Base-by-base conservation (phyloP, 2,113 vertebrate species). In the Caloenas nicobarica region DNA sequence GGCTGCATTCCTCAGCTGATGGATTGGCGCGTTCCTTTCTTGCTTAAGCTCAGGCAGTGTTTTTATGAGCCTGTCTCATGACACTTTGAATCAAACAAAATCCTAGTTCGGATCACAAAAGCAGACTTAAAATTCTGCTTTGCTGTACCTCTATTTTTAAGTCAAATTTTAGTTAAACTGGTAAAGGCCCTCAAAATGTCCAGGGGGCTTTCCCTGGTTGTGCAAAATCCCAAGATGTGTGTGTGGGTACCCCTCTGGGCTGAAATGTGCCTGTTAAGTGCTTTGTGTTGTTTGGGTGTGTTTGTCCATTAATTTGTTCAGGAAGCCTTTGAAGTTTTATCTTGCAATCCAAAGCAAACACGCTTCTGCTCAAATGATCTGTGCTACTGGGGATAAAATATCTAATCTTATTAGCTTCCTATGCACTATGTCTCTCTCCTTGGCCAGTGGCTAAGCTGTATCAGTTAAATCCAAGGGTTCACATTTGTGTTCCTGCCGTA, bases 1-100 rank as follows among this genome's bases (percentile, higher is more conserved):
- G 62, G 97, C 92, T 81, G 5, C 97, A 98, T 98, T 98, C 97
- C 97, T 98, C 88, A 92, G 81, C 96, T 98, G 98, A 98, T 97
- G 97, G 96, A 98, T 98, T 97, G 97, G 96, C 38, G 68, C 16
- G 48, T 89, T 98, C 96, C 97, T 97, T 90, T 97, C 95, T 95
- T 97, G 84, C 93, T 91, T 95, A 96, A 97, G 95, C 97, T 92
- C 96, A 97, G 95, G 86, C 93, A 87, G 88, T 92, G 96, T 96
- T 97, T 98, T 98, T 98, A 98, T 96, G 96, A 98, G 97, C 95
- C 83, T 95, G 93, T 97, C 97, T 98, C 62, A 51, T 98, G 98
- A 97, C 53, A 11, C 96, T 97, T 94, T 80, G 97, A 97, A 96
- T 97, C 95, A 94, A 97, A 96, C 95, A 96, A 97, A 97, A 98